These are phyloP conservation scores for Vespertilio murinus DNA, from an alignment of 2,797 vertebrate species.

Conservation along the genomic window DNA sequence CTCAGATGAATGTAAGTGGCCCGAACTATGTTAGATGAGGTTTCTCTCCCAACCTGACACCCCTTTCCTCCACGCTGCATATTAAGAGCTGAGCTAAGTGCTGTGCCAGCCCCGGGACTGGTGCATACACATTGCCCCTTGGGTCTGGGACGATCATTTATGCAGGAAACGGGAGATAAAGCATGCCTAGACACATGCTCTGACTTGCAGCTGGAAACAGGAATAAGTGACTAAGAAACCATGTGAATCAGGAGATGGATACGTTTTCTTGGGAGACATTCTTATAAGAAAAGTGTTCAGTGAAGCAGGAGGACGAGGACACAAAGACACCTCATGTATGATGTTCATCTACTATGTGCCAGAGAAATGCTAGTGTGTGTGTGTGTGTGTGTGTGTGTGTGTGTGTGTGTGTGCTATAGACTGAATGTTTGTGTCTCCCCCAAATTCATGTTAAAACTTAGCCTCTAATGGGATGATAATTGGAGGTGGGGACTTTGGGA, in stretches of 20 bases:
- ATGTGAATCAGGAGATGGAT: neutral
- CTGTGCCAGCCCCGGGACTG: neutral
- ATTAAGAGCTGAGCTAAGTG: slow-evolving; percentile 63
- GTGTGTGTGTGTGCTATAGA: neutral
- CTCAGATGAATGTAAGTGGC: slow-evolving; percentile 74
- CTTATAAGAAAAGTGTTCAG: neutral
- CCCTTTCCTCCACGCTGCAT: neutral
- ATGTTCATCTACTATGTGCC: neutral
- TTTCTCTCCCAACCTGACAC: slow-evolving; percentile 58
- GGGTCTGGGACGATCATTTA: slow-evolving; percentile 43
- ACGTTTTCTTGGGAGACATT: slow-evolving; percentile 2
- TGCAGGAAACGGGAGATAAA: slow-evolving; percentile 59
- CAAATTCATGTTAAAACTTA: neutral
- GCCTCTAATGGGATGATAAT: neutral
- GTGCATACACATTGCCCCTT: neutral
- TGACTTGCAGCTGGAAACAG: slow-evolving; percentile 26
- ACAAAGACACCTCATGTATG: neutral
- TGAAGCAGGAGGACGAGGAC: neutral
- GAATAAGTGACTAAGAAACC: neutral
- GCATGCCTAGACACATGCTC: neutral
- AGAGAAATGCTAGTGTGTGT: neutral
- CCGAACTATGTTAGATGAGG: slow-evolving; percentile 61
- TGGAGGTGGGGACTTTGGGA: neutral
- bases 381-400: neutral
- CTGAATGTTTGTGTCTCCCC: neutral